Base-by-base conservation (phyloP, 2,888 invertebrate genomes). In the Drosophila mettleri region DNA sequence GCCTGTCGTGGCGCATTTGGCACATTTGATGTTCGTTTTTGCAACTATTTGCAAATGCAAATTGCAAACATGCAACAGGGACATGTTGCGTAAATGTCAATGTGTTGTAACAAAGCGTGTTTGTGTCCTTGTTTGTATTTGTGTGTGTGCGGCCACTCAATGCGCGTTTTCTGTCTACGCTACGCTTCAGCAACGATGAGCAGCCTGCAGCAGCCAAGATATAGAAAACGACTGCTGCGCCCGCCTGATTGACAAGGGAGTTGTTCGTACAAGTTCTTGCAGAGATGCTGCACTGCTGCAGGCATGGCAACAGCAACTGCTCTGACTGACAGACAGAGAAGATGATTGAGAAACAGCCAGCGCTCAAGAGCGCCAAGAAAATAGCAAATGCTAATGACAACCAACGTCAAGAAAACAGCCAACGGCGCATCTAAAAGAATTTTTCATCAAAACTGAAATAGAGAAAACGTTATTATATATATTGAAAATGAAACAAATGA, bases 61-160 rank as follows among this genome's bases (percentile, higher is more conserved):
- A 84, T 82, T 89, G 86, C 86, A 74, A 86, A 87, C 86, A 89
- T 89, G 86, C 85, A 88, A 86, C 85, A 86, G 89, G 87, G 85
- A 89, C 87, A 89, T 88, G 88, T 88, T 85, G 85, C 89, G 85
- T 86, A 85, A 88, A 88, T 88, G 86, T 86, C 84, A 84, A 83
- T 86, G 86, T 59, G 86, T 59, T 67, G 58, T 66, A 70, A 33
- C 48, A 48, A 48, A 48, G 22, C 39, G 29, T 52, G 49, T 57
- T 46, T 46, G 33, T 64, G 45, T 34, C 45, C 49, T 45, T 53
- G 48, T 53, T 62, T 39, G 49, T 33, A 20, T 46, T 27, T 64
- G 46, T 31, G 53, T 48, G 48, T 53, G 55, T 49, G 49, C 33
- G 43, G 61, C 68, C 65, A 80, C 84, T 83, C 80, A 85, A 69